Evolutionary conservation across 2,888 invertebrate genomes (phyloP).

Genomic region (Lysandra coridon): DNA sequence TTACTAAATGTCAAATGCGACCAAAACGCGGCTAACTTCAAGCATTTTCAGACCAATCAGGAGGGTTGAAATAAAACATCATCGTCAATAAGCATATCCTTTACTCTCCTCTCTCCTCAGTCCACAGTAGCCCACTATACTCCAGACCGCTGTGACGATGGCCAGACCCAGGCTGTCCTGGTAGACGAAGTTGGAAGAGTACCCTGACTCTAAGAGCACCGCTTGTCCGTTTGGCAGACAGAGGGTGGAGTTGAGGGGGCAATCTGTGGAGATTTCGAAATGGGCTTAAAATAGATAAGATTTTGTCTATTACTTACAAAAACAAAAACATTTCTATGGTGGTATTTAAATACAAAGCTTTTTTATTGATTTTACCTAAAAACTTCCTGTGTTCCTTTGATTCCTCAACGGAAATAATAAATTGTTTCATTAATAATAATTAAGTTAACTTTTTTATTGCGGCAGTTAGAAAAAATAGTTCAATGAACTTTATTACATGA

Average conservation of each 20-base stretch:
- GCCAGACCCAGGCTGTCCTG: slow-evolving; percentile 60
- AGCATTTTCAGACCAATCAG: neutral
- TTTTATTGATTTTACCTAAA: too few relatives aligned
- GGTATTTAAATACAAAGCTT: too few relatives aligned
- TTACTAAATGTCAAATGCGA: neutral
- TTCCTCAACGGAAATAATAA: neutral
- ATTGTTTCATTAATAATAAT: neutral
- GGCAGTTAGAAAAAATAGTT: neutral
- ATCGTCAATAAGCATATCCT: slow-evolving; percentile 63
- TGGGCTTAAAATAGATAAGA: neutral
- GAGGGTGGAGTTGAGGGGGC: slow-evolving; percentile 54
- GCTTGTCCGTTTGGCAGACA: slow-evolving; percentile 61
- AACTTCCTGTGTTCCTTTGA: neutral
- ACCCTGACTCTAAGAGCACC: slow-evolving; percentile 63
- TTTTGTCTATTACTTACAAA: too few relatives aligned
- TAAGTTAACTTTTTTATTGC: neutral
- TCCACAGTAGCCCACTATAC: slow-evolving; percentile 60
- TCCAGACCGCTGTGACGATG: slow-evolving; percentile 58
- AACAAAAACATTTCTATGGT: too few relatives aligned
- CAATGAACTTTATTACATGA: neutral
- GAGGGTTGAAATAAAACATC: slow-evolving; percentile 34
- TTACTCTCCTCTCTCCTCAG: slow-evolving; percentile 66
- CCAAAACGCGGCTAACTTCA: neutral
- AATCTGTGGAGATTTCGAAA: slow-evolving; percentile 52
- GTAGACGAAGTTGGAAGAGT: slow-evolving; percentile 55